These are phyloP conservation scores for Heterodera schachtii DNA, from an alignment of 1,140 invertebrate genomes.

Conservation along the genomic window DNA sequence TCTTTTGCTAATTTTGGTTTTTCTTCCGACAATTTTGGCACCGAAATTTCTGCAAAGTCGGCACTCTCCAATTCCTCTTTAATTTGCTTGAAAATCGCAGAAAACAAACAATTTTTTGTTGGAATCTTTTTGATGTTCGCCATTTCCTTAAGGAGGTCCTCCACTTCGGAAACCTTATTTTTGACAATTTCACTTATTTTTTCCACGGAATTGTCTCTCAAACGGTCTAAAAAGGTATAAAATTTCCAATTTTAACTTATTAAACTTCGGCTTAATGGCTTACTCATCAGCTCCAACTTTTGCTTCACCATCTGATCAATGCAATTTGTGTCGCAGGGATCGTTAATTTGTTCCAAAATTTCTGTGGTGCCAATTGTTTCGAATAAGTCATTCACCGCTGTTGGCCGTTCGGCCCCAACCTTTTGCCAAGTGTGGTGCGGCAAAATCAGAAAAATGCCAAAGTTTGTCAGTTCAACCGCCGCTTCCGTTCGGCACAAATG, in stretches of 20 bases:
- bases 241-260: no score
- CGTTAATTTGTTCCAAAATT: neutral
- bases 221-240: neutral
- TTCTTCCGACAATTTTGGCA: neutral
- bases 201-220: neutral
- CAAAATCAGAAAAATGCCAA: neutral
- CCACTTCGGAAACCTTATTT: neutral
- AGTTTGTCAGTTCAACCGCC: neutral
- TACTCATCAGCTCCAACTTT: neutral
- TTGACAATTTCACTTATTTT: neutral
- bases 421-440: neutral
- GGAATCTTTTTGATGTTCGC: neutral
- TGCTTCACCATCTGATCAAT: neutral
- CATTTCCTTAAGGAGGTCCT: neutral
- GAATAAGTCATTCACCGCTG: neutral
- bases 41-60: neutral
- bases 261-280: no score
- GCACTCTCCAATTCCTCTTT: neutral
- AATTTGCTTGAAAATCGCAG: neutral
- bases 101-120: neutral
- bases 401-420: neutral
- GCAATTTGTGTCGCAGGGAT: neutral
- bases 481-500: neutral
- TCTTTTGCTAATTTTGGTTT: no score
- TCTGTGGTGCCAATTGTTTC: neutral